Conservation (phyloP, 2,797 vertebrate species). For the Sternarchorhynchus goeldii region DNA sequence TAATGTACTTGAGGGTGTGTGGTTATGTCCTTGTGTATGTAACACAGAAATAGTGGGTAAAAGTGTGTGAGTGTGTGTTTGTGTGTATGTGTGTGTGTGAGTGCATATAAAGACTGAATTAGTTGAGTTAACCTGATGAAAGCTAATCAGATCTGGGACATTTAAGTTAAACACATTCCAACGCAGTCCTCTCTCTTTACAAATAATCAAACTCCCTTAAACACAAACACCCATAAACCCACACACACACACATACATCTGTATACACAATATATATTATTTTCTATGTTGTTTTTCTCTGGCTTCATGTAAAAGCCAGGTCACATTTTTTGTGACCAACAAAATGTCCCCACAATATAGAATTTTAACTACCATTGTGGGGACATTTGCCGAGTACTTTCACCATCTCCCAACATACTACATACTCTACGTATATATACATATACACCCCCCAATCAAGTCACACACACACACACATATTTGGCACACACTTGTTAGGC, state of each 20-base stretch:
- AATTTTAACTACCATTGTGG: too few relatives aligned
- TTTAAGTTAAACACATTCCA: slow-evolving; percentile 35
- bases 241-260: too few relatives aligned
- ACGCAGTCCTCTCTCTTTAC: not conserved
- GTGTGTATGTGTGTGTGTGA: slow-evolving; percentile 34
- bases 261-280: not conserved
- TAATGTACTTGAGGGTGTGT: slow-evolving; percentile 64
- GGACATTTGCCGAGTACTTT: too few relatives aligned
- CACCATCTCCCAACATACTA: too few relatives aligned
- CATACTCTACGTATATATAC: too few relatives aligned
- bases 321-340: too few relatives aligned
- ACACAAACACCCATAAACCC: too few relatives aligned
- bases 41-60: too few relatives aligned
- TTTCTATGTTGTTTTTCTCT: not conserved
- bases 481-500: not conserved
- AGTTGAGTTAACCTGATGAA: slow-evolving; percentile 11
- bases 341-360: too few relatives aligned
- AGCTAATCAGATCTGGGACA: slow-evolving; percentile 6
- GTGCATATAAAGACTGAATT: not conserved
- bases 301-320: too few relatives aligned
- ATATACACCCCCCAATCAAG: too few relatives aligned
- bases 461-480: slow-evolving; percentile 23
- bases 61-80: slow-evolving; percentile 21
- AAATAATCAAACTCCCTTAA: too few relatives aligned
- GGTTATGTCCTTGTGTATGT: slow-evolving; percentile 18